Base-by-base conservation (phyloP, 2,113 vertebrate genomes). In the Oreochromis tanganicae region DNA sequence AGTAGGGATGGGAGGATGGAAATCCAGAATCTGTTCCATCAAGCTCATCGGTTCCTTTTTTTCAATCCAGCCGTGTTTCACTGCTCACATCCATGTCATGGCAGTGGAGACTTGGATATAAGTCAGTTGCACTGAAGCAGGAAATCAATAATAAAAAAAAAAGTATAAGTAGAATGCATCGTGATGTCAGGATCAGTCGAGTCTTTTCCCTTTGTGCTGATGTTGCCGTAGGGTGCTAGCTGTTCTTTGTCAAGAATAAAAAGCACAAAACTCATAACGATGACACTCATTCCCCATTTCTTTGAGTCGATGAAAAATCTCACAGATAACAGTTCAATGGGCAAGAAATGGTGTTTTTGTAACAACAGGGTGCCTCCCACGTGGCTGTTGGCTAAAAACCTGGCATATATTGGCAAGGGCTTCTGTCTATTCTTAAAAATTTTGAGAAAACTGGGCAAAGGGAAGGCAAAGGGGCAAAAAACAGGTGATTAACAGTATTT, bases 11-110 rank as follows among this genome's bases (percentile, higher is more conserved):
- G 2, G 46, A 75, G 2, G 43, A 75, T 75, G 16, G 43, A 75
- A 75, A 48, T 32, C 16, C 24, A 11, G 68, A 48, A 16, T 73
- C 41, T 75, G 14, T 27, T 75, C 24, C 14, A 75, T 75, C 41
- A 48, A 7, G 41, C 38, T 7, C 24, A 29, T 7, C 1, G 6
- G 14, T 48, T 75, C 14, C 24, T 75, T 46, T 75, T 75, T 46
- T 19, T 75, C 24, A 29, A 10, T 1, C 24, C 9, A 29, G 24
- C 5, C 0, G 5, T 11, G 43, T 29, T 29, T 32, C 14, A 29
- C 24, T 32, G 14, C 24, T 12, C 9, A 19, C 71, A 50, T 50
- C 43, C 2, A 2, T 19, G 24, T 75, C 71, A 1, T 29, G 71
- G 43, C 41, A 29, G 43, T 75, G 71, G 43, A 48, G 71, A 48